Conservation (phyloP, 1,140 invertebrate species). For the Bursaphelenchus mucronatus region DNA sequence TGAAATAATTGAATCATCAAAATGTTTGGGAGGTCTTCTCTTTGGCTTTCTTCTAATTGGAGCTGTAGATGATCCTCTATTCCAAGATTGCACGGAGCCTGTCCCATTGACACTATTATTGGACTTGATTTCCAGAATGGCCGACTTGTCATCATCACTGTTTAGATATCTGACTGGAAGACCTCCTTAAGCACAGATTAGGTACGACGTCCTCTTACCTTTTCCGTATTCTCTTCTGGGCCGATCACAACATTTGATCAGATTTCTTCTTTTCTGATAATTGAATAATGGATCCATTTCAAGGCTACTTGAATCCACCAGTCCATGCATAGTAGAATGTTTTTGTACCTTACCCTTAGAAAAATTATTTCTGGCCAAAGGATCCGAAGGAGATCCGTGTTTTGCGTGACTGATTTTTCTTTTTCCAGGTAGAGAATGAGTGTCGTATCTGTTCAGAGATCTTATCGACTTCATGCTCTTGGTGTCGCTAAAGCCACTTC, state of each 20-base stretch:
- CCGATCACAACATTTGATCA: slow-evolving; percentile 36
- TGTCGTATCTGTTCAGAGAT: slow-evolving; percentile 44
- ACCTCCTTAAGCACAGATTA: slow-evolving; percentile 28
- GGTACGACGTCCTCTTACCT: slow-evolving; percentile 3
- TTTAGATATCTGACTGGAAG: slow-evolving; percentile 43
- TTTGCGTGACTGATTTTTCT: slow-evolving; percentile 48
- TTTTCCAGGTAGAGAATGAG: slow-evolving; percentile 52
- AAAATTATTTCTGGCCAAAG: slow-evolving; percentile 8
- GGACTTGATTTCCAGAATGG: slow-evolving; percentile 33
- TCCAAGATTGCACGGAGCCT: background rate
- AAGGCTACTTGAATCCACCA: background rate
- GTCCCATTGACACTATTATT: slow-evolving; percentile 8
- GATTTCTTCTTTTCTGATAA: slow-evolving; percentile 20
- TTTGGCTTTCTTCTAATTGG: slow-evolving; percentile 6
- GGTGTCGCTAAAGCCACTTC: slow-evolving; percentile 44
- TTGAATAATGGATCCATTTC: slow-evolving; percentile 13
- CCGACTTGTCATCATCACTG: slow-evolving; percentile 32
- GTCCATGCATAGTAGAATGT: too few relatives aligned
- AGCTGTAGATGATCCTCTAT: background rate
- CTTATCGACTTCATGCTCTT: slow-evolving; percentile 53
- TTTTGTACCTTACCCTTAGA: too few relatives aligned
- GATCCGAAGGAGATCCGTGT: slow-evolving; percentile 25
- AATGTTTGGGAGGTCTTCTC: slow-evolving; percentile 12
- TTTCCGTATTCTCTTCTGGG: slow-evolving; percentile 31
- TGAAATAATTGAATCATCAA: slow-evolving; percentile 17